phyloP scores from a whole-genome alignment of 2,888 invertebrate species.

The Psylliodes chrysocephalus region DNA sequence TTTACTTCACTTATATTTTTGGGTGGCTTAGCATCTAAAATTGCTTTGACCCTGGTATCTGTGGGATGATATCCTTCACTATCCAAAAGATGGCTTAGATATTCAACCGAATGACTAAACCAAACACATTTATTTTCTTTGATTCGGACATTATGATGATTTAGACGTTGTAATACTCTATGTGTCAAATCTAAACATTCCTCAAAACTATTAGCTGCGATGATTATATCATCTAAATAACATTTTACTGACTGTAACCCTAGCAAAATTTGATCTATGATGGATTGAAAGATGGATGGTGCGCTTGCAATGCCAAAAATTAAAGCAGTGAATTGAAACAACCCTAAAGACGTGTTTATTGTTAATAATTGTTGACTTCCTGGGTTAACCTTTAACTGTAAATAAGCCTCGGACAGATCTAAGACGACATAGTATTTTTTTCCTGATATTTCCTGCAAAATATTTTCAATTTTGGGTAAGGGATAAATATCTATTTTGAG shows the following conservation, averaged over 20 bases:
- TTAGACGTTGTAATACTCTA: constrained; percentile 2
- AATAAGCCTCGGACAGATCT: no score
- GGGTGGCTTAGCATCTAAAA: no score
- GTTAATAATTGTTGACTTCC: not conserved
- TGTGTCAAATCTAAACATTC: constrained; percentile 15
- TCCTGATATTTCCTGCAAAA: no score
- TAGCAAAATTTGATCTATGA: constrained; percentile 5
- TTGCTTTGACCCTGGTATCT: no score
- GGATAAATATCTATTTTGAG: no score
- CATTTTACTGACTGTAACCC: constrained; percentile 8
- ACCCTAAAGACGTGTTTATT: not conserved
- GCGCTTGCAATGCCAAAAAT: constrained; percentile 17
- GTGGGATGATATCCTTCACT: no score
- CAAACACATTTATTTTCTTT: constrained; percentile 11
- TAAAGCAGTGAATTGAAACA: not conserved
- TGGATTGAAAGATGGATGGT: constrained; percentile 15
- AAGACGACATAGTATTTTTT: no score
- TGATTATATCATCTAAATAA: constrained; percentile 20
- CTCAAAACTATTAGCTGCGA: not conserved
- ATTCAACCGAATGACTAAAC: constrained; percentile 7
- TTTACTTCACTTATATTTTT: no score
- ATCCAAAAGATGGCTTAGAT: no score
- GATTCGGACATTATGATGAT: not conserved
- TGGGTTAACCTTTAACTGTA: not conserved
- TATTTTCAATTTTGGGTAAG: no score